Percentiles rank a stretch among this genome's conserved stretches.
Evolutionary conservation across 2,888 invertebrate species (phyloP).

Genomic region (Corythucha ciliata): DNA sequence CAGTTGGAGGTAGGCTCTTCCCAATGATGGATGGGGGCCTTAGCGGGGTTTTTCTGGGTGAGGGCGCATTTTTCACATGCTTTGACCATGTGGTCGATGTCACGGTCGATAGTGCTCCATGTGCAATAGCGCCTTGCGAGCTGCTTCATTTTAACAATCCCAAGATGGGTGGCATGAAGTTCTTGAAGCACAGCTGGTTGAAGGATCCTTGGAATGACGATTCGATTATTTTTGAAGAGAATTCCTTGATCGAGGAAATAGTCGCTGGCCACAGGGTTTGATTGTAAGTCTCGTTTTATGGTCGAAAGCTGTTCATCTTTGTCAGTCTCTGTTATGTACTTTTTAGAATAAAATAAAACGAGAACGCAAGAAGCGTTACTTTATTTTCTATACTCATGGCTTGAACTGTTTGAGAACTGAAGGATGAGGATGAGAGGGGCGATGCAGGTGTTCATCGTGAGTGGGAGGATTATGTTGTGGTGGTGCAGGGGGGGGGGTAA

Average conservation of each 20-base stretch:
- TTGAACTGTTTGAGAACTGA: too few species aligned
- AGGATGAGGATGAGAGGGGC: too few species aligned
- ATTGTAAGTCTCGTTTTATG: too few species aligned
- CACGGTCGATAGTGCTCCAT: conserved; percentile 11
- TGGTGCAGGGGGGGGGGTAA: too few species aligned
- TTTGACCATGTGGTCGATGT: conserved; percentile 31
- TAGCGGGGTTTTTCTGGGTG: background rate
- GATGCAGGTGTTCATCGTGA: too few species aligned
- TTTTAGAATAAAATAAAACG: too few species aligned
- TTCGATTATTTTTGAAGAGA: conserved; percentile 19
- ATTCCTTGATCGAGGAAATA: conserved; percentile 15
- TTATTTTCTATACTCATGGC: too few species aligned
- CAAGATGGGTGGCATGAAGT: conserved; percentile 8
- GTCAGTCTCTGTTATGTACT: too few species aligned
- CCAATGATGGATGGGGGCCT: conserved; percentile 31
- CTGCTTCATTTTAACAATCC: conserved; percentile 1
- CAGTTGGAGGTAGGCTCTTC: conserved; percentile 31
- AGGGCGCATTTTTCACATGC: conserved; percentile 31
- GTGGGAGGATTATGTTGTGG: too few species aligned
- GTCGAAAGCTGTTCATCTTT: conserved; percentile 14
- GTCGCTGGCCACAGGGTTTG: background rate
- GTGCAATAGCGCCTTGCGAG: conserved; percentile 33
- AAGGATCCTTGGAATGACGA: conserved; percentile 14
- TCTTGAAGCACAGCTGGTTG: background rate
- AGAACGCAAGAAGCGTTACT: too few species aligned